Percentiles rank a stretch among this genome's conserved stretches.
Evolutionary conservation across 1,140 invertebrate genomes (phyloP).

Genomic region (Bombus waltoni): DNA sequence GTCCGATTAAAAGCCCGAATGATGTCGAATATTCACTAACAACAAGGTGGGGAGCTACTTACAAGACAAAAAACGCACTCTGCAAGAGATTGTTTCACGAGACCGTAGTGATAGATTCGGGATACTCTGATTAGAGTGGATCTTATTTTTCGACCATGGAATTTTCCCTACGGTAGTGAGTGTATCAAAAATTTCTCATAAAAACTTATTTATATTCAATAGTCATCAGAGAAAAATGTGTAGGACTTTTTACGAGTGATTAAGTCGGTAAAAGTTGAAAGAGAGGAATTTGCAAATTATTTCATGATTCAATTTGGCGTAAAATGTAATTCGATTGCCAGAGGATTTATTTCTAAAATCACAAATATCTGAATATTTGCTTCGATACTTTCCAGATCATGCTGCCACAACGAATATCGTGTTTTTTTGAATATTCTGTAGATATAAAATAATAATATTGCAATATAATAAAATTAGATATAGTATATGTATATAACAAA

Average conservation of each 20-base stretch:
- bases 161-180: no score
- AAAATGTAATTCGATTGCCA: no score
- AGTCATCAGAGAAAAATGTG: not conserved
- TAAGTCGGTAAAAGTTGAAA: not conserved
- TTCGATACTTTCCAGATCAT: not conserved
- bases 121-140: slow-evolving; percentile 59
- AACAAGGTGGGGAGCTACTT: not conserved
- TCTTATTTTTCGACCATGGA: no score
- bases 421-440: not conserved
- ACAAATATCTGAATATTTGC: not conserved
- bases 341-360: not conserved
- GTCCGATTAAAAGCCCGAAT: slow-evolving; percentile 56
- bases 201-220: no score
- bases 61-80: not conserved
- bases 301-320: not conserved
- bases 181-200: no score
- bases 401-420: not conserved
- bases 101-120: slow-evolving; percentile 59
- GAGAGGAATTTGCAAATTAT: slow-evolving; percentile 7
- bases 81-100: slow-evolving; percentile 55
- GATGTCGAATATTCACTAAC: not conserved
- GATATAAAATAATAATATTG: not conserved
- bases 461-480: no score
- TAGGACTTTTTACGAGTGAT: not conserved
- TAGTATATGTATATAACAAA: no score